Evolutionary conservation across 2,888 invertebrate genomes (phyloP), one percentile per base, ranked within the genome.

Genomic region (Xylota segnis): DNA sequence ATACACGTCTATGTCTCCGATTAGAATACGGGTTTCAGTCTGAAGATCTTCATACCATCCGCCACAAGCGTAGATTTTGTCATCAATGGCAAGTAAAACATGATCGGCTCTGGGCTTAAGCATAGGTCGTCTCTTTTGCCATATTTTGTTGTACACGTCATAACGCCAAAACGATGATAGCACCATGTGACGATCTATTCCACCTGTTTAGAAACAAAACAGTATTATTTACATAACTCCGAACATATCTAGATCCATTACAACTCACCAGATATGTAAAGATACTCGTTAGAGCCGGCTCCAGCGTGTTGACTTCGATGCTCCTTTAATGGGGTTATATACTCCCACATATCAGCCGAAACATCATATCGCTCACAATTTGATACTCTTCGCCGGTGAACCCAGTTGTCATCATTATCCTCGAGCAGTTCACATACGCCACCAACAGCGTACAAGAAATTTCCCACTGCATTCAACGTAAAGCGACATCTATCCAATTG

Each of bases 401-500:
- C 74, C 87, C 93, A 93, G 18, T 90, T 90, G 6, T 72, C 90
- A 29, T 32, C 32, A 32, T 32, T 32, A 32, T 89, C 89, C 70
- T 91, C 92, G 23, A 94, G 93, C 16, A 93, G 93, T 90, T 95
- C 95, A 78, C 93, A 94, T 10, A 93, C 94, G 2, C 95, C 95
- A 2, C 95, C 95, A 50, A 95, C 94, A 0, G 95, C 95, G 89
- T 94, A 95, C 50, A 95, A 90, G 88, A 89, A 89, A 65, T 91
- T 89, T 27, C 91, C 91, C 43, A 95, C 93, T 0, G 94, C 94
- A 89, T 94, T 95, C 61, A 95, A 90, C 0, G 95, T 94, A 90
- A 95, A 95, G 5, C 95, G 92, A 88, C 95, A 95, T 37, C 95
- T 92, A 89, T 95, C 95, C 59, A 94, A 92, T 88, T 94, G 93